These are phyloP conservation scores for Maniola jurtina DNA, from an alignment of 1,140 invertebrate genomes.

Conservation along the genomic window DNA sequence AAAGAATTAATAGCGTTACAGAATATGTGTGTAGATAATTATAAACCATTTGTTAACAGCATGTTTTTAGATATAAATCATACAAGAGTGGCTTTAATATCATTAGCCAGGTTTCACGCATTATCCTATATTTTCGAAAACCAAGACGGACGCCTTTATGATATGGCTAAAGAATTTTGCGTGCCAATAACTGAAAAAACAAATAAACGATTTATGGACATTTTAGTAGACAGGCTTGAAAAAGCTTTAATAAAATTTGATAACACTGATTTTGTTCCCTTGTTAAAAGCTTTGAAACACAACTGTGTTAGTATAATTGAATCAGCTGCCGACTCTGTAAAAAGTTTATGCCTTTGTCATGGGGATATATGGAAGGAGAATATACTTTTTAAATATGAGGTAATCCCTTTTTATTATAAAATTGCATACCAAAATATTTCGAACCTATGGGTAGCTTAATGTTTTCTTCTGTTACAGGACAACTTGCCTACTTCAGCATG, in stretches of 20 bases:
- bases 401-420: conserved; percentile 26
- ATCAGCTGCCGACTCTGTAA: conserved; percentile 27
- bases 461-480: conserved; percentile 45
- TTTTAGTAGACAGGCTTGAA: conserved; percentile 54
- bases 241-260: conserved; percentile 56
- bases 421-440: background rate
- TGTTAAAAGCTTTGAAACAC: conserved; percentile 42
- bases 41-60: conserved; percentile 44
- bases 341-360: conserved; percentile 56
- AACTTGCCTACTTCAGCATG: conserved; percentile 47
- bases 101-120: conserved; percentile 59
- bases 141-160: conserved; percentile 38
- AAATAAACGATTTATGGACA: conserved; percentile 58
- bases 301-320: conserved; percentile 49
- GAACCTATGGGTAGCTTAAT: background rate
- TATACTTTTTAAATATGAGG: conserved; percentile 66
- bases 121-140: conserved; percentile 58
- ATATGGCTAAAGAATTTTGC: conserved; percentile 47
- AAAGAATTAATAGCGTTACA: conserved; percentile 60
- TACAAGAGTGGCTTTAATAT: conserved; percentile 45
- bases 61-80: conserved; percentile 58
- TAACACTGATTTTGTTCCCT: conserved; percentile 40
- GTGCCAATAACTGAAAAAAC: conserved; percentile 46
- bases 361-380: conserved; percentile 73
- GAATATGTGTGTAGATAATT: conserved; percentile 56